Conservation (phyloP, 2,888 invertebrate species). For the Ischnura elegans region DNA sequence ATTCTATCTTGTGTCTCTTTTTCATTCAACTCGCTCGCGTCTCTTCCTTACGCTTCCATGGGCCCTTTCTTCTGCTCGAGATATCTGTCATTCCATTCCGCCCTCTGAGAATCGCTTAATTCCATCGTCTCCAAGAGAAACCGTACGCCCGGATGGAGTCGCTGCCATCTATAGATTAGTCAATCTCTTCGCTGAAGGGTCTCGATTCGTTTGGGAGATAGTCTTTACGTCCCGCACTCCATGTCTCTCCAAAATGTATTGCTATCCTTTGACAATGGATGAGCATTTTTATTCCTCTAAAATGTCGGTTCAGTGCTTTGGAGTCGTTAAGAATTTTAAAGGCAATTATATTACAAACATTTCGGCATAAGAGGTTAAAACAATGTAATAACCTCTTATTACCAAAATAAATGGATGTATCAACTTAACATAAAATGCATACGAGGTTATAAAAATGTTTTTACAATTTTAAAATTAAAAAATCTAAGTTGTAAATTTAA, state of each 20-base stretch:
- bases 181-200: neutral
- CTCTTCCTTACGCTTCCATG: neutral
- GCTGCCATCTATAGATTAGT: conserved; percentile 5
- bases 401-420: no score
- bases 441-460: no score
- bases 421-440: no score
- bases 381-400: no score
- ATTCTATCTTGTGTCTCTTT: no score
- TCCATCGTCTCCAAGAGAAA: neutral
- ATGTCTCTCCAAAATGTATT: neutral
- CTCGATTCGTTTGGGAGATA: neutral
- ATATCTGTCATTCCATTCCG: neutral
- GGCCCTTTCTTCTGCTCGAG: neutral
- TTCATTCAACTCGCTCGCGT: neutral
- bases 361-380: no score
- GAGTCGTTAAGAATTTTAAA: no score
- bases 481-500: no score
- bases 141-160: neutral
- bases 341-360: no score
- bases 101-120: neutral
- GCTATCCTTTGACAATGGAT: neutral
- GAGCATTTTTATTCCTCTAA: no score
- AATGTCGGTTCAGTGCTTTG: no score
- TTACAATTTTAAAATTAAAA: no score
- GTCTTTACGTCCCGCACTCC: neutral